phyloP scores from a whole-genome alignment of 2,797 vertebrate genomes.

The Smutsia gigantea region DNA sequence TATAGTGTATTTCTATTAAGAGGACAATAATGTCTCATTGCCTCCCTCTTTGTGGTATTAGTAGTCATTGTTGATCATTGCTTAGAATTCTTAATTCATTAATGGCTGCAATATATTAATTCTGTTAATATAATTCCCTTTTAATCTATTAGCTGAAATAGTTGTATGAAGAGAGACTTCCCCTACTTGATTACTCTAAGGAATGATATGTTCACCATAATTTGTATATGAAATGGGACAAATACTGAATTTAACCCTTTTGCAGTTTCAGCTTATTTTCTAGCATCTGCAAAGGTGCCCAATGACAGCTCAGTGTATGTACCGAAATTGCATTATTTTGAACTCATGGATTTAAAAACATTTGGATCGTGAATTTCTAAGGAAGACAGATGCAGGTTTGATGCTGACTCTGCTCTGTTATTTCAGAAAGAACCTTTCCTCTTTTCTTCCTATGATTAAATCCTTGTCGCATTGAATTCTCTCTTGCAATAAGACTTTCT shows the following conservation, averaged over 20 bases:
- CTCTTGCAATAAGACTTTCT: background rate
- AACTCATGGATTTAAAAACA: background rate
- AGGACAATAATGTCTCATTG: background rate
- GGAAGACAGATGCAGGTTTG: background rate
- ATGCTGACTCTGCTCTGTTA: background rate
- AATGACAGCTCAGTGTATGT: background rate
- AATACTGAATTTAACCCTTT: constrained; percentile 6
- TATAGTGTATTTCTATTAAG: background rate
- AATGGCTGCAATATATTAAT: constrained; percentile 13
- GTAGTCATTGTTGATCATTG: constrained; percentile 35
- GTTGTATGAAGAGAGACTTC: constrained; percentile 54
- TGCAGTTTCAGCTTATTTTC: background rate
- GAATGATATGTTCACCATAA: constrained; percentile 51
- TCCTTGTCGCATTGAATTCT: background rate
- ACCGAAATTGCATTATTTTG: background rate
- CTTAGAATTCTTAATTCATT: constrained; percentile 42
- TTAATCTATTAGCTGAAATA: constrained; percentile 39
- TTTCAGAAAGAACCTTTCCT: background rate
- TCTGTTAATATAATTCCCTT: constrained; percentile 49
- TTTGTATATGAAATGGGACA: constrained; percentile 7
- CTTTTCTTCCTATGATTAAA: background rate
- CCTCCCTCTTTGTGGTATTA: constrained; percentile 28
- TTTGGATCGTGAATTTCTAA: background rate
- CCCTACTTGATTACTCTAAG: constrained; percentile 51
- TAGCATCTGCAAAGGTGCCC: background rate